Percentiles rank a stretch among this genome's conserved stretches.
phyloP scores from a whole-genome alignment of 2,797 vertebrate species.

The Enteromius afrohamiltoni region DNA sequence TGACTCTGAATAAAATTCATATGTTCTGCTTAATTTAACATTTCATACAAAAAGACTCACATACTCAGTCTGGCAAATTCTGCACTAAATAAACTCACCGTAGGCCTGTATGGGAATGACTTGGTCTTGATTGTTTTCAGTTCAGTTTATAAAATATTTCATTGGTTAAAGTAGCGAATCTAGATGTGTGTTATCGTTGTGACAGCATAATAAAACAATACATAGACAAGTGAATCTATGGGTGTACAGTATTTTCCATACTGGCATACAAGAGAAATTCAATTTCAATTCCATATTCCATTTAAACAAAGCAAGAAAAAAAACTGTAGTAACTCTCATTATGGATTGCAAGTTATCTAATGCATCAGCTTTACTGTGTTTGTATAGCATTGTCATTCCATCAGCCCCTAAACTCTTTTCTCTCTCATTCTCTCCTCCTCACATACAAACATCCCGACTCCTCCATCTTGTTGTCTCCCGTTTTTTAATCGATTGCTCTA shows the following conservation, averaged over 20 bases:
- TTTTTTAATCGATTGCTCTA: constrained; percentile 59
- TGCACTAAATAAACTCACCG: not conserved
- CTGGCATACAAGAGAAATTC: not conserved
- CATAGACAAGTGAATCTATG: not conserved
- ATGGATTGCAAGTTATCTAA: constrained; percentile 26
- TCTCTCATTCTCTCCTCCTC: constrained; percentile 32
- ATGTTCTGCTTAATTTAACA: not conserved
- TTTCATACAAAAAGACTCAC: not conserved
- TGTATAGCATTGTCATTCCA: constrained; percentile 10
- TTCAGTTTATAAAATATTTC: not conserved
- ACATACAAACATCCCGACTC: constrained; percentile 45
- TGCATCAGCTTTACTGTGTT: constrained; percentile 16
- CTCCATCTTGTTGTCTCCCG: constrained; percentile 50
- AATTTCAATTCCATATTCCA: not conserved
- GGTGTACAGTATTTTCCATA: constrained; percentile 5
- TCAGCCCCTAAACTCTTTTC: constrained; percentile 18
- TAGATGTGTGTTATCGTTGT: not conserved
- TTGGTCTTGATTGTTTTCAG: not conserved
- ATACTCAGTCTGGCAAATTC: not conserved
- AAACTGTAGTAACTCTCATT: constrained; percentile 27
- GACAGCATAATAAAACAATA: not conserved
- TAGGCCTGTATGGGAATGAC: not conserved
- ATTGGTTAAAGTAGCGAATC: not conserved
- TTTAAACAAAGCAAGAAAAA: constrained; percentile 28
- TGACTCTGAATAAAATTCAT: not conserved